Base-by-base conservation (phyloP, 2,888 invertebrate genomes). In the Macaria notata region DNA sequence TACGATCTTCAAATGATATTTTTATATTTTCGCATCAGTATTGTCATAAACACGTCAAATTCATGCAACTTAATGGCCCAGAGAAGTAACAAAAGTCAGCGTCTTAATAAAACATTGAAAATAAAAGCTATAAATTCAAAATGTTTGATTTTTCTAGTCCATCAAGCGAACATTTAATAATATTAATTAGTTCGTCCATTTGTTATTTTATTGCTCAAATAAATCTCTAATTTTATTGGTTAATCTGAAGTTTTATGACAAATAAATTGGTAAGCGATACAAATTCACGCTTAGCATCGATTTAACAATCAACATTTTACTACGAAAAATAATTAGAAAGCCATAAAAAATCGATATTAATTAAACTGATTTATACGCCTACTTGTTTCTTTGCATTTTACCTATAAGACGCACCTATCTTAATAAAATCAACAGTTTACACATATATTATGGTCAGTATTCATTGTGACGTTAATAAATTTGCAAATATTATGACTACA, bases 321-420 rank as follows among this genome's bases (percentile, higher is more conserved):
- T 52, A 48, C 56, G 51, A 62, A 64, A 59, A 31, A 43, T 51
- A 31, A 59, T 62, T 61, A 56, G 56, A 52, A 52, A 49, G 47
- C 64, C 45, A 62, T 66, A 62, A 66, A 64, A 56, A 9, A 58
- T 61, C 38, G 43, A 59, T 58, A 51, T 7, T 62, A 19, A 19
- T 19, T 19, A 19, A 19, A 19, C 19, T 19, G 19, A 19, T 19
- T 19, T 19, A 19, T 19, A 19, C 19, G 19, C 19, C 19, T 19
- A 19, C 19, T 19, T 19, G 19, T 19, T 19, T 19, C 19, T 19
- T 19, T 19, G 19, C 19, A 19, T 19, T 19, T 19, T 19, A 19
- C 19, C 19, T 19, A 19, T 19, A 19, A 19, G 19, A 19, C 2
- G 19, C 19, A 19, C 1, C 19, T 19, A 2, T 19, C 19, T 19